phyloP scores from a whole-genome alignment of 2,797 vertebrate species.

The Xenops minutus region DNA sequence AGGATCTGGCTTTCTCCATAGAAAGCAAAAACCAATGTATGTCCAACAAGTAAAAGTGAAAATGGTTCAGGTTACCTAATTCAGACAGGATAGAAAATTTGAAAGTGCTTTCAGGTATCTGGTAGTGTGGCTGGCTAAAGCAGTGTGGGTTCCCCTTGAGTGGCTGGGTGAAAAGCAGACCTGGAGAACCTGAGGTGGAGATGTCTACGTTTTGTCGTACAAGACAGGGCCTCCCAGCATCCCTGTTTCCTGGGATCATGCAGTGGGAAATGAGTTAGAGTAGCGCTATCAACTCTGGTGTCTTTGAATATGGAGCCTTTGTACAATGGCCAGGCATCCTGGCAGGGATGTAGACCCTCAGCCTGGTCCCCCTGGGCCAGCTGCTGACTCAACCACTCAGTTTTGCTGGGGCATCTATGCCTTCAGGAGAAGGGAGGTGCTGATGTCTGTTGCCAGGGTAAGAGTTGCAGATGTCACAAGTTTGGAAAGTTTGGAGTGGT shows the following conservation, averaged over 20 bases:
- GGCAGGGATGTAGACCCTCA: neutral
- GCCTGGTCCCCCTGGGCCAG: neutral
- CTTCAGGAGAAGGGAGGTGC: neutral
- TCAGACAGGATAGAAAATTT: neutral
- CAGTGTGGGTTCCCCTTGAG: neutral
- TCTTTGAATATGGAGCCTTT: accelerated
- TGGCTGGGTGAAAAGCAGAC: neutral
- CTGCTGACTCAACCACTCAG: neutral
- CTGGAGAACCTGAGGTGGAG: neutral
- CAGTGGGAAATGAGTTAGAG: neutral
- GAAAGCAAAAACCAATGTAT: neutral
- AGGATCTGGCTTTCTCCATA: neutral
- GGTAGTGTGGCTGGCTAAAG: neutral
- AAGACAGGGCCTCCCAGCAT: neutral
- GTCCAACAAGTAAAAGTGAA: neutral
- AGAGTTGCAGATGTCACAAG: neutral
- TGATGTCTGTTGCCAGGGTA: neutral
- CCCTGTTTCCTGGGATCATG: neutral
- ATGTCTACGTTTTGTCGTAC: accelerated
- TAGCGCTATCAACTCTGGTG: neutral
- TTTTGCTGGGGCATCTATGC: accelerated
- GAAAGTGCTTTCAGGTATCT: neutral
- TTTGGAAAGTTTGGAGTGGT: neutral
- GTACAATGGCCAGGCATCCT: neutral
- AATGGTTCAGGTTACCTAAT: neutral